Percentiles rank a stretch among this genome's conserved stretches.
Conservation (phyloP, 2,113 vertebrate species). For the Lamprotornis superbus region DNA sequence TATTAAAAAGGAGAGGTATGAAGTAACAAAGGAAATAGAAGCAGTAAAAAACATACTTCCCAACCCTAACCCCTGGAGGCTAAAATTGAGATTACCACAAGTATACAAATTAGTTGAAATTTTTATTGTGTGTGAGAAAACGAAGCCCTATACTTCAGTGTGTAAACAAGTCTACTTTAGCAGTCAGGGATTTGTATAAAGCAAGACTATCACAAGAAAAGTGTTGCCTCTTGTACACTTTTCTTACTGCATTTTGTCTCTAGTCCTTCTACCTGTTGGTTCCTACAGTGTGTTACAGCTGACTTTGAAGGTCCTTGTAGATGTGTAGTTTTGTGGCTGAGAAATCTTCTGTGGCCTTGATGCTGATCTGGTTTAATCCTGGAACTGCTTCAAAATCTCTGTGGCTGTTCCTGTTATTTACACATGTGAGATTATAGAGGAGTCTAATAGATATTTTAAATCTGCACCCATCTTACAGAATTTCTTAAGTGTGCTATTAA, state of each 20-base stretch:
- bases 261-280: neutral
- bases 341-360: neutral
- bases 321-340: neutral
- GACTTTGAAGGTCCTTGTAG: neutral
- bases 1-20: neutral
- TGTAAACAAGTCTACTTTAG: neutral
- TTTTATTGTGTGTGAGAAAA: neutral
- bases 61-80: neutral
- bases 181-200: neutral
- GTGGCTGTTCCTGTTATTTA: neutral
- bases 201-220: neutral
- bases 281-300: neutral
- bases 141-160: neutral
- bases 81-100: neutral
- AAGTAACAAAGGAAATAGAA: neutral
- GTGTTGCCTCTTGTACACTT: accelerated
- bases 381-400: neutral
- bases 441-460: neutral
- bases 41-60: neutral
- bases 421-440: neutral
- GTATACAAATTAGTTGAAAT: neutral
- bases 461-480: neutral
- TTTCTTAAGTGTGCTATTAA: neutral
- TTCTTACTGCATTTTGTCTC: neutral
- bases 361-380: neutral